Base-by-base conservation (phyloP, 2,797 vertebrate species). In the Paedocypris micromegethes region DNA sequence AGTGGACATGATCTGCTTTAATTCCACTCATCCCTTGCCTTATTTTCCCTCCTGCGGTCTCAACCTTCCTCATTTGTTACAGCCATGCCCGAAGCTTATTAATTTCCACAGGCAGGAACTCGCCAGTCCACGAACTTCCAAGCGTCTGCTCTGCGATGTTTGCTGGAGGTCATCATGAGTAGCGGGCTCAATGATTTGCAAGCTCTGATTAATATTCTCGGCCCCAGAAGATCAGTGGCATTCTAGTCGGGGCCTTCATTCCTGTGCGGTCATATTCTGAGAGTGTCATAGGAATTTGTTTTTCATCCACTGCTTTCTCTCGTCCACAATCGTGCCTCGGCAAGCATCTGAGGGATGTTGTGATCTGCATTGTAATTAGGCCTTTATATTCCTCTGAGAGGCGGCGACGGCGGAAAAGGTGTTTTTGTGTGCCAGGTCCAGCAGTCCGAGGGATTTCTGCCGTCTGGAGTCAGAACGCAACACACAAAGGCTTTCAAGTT, bases 301-400 rank as follows among this genome's bases (percentile, higher is more conserved):
- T 56, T 59, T 55, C 23, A 23, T 59, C 60, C 67, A 42, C 4
- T 54, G 6, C 55, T 64, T 9, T 49, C 3, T 48, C 84, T 84
- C 8, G 44, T 50, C 83, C 85, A 82, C 85, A 79, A 85, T 86
- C 88, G 86, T 81, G 74, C 90, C 91, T 89, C 88, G 88, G 89
- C 88, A 90, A 86, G 88, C 88, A 88, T 89, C 88, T 89, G 88
- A 91, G 89, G 77, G 86, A 84, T 83, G 86, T 81, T 90, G 90
- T 90, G 89, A 88, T 86, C 88, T 68, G 90, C 89, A 92, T 92
- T 85, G 83, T 88, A 92, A 92, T 90, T 87, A 92, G 88, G 84
- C 83, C 82, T 78, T 88, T 92, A 92, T 93, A 91, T 92, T 91
- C 91, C 85, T 81, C 61, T 59, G 64, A 71, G 70, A 50, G 61